Percentiles rank a stretch among this genome's conserved stretches.
Evolutionary conservation across 1,140 invertebrate species (phyloP).

Genomic region (Drosophila nasuta): DNA sequence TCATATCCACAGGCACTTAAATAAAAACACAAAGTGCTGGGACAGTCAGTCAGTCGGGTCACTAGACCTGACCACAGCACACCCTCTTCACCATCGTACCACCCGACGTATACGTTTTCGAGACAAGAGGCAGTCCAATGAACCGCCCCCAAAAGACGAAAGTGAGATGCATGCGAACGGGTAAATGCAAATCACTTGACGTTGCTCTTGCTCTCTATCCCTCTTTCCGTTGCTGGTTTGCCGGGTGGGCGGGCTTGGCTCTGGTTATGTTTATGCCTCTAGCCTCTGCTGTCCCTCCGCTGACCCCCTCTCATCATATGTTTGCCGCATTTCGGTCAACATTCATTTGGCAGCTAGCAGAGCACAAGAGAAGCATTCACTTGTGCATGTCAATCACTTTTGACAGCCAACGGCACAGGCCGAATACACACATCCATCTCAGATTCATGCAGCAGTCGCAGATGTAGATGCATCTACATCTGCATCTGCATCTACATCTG

Average conservation of each 20-base stretch:
- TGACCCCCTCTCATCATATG: conserved; percentile 12
- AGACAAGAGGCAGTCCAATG: conserved; percentile 35
- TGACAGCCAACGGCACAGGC: conserved; percentile 62
- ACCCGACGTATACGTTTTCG: not conserved
- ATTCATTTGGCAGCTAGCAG: conserved; percentile 52
- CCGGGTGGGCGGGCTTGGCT: conserved; percentile 64
- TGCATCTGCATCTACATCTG: not conserved
- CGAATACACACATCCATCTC: conserved; percentile 52
- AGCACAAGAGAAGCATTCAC: conserved; percentile 56
- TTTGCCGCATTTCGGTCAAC: conserved; percentile 65
- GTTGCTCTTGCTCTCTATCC: not conserved
- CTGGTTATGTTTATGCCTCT: conserved; percentile 22
- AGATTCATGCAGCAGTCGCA: conserved; percentile 14
- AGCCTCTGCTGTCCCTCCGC: not conserved
- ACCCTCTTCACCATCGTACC: not conserved
- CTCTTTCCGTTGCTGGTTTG: conserved; percentile 6
- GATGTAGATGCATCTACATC: not conserved
- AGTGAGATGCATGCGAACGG: conserved; percentile 40
- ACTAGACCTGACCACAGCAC: conserved; percentile 14
- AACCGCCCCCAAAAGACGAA: conserved; percentile 44
- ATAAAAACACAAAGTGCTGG: conserved; percentile 25
- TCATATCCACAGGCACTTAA: conserved; percentile 41
- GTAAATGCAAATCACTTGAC: conserved; percentile 70
- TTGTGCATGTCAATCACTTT: conserved; percentile 79
- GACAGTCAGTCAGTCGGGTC: conserved; percentile 21